phyloP scores from a whole-genome alignment of 2,888 invertebrate species.

The Apamea crenata region DNA sequence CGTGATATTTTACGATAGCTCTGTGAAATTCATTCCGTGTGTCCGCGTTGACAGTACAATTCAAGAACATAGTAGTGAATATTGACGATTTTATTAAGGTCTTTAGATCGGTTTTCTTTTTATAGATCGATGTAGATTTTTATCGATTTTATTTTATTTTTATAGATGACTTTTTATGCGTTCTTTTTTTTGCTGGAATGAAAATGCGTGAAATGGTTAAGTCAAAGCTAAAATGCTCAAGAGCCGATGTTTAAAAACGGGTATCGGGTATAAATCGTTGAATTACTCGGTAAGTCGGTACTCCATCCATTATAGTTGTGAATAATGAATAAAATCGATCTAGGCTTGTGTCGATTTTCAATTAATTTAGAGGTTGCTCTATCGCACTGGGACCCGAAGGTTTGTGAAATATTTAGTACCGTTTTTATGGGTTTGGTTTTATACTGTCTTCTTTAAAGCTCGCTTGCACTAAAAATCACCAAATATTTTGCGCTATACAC shows the following conservation, averaged over 20 bases:
- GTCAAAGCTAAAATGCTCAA: background rate
- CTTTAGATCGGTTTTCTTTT: background rate
- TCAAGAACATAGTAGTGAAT: conserved; percentile 12
- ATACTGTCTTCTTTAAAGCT: background rate
- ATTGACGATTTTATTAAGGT: conserved; percentile 18
- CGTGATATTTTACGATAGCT: conserved; percentile 41
- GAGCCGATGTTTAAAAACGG: background rate
- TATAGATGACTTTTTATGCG: background rate
- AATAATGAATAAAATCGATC: conserved; percentile 20
- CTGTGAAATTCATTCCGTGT: conserved; percentile 32
- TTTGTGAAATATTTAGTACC: background rate
- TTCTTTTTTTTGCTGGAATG: background rate
- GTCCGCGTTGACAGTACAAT: conserved; percentile 41
- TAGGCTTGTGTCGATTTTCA: background rate
- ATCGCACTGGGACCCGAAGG: background rate
- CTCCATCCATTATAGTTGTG: conserved; percentile 8
- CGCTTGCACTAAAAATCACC: background rate
- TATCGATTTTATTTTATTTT: conserved; percentile 6
- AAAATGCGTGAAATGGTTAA: background rate
- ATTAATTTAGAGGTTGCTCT: background rate
- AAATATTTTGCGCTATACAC: background rate
- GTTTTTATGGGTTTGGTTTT: background rate
- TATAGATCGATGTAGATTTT: conserved; percentile 2
- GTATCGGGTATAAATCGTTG: conserved; percentile 9
- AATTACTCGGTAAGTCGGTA: conserved; percentile 12